A percentile compares a stretch with the other conserved stretches of the same genome.
These are phyloP conservation scores for Syngnathus acus DNA, from an alignment of 2,797 vertebrate genomes.

Conservation along the genomic window DNA sequence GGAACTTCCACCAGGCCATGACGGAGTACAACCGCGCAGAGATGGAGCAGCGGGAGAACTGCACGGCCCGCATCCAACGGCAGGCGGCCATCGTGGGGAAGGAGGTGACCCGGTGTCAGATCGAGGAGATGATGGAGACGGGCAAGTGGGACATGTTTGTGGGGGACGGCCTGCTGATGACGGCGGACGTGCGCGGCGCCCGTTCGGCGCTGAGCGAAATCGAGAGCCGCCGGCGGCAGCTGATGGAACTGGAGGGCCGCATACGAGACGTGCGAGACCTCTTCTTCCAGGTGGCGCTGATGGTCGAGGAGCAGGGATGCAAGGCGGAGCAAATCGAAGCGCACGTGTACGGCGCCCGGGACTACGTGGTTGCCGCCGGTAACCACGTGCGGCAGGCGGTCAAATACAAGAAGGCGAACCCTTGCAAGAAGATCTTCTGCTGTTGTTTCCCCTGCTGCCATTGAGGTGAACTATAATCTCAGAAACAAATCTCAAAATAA, in stretches of 20 bases:
- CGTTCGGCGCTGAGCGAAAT: constrained; percentile 85
- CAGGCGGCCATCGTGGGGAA: constrained; percentile 96
- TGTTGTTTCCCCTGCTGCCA: constrained; percentile 84
- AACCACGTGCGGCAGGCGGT: constrained; percentile 76
- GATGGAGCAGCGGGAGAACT: constrained; percentile 88
- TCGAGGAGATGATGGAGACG: constrained; percentile 94
- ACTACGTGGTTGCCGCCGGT: constrained; percentile 77
- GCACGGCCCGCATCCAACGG: constrained; percentile 90
- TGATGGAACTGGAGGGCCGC: constrained; percentile 85
- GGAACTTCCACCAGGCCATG: constrained; percentile 80
- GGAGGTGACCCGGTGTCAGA: constrained; percentile 83
- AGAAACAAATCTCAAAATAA: background rate
- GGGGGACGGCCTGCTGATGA: constrained; percentile 76
- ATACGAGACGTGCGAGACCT: constrained; percentile 88
- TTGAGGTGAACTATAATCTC: background rate
- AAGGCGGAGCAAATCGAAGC: constrained; percentile 84
- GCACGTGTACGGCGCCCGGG: constrained; percentile 76
- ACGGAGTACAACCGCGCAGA: constrained; percentile 85
- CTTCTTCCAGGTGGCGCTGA: constrained; percentile 84
- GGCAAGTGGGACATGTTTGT: constrained; percentile 94
- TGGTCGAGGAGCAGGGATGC: constrained; percentile 88
- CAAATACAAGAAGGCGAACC: constrained; percentile 81
- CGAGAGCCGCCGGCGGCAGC: constrained; percentile 88
- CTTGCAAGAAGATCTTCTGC: constrained; percentile 82
- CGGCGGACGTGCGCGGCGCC: constrained; percentile 72